phyloP scores from a whole-genome alignment of 2,797 vertebrate species.

The Parotocinclus haroldoi region DNA sequence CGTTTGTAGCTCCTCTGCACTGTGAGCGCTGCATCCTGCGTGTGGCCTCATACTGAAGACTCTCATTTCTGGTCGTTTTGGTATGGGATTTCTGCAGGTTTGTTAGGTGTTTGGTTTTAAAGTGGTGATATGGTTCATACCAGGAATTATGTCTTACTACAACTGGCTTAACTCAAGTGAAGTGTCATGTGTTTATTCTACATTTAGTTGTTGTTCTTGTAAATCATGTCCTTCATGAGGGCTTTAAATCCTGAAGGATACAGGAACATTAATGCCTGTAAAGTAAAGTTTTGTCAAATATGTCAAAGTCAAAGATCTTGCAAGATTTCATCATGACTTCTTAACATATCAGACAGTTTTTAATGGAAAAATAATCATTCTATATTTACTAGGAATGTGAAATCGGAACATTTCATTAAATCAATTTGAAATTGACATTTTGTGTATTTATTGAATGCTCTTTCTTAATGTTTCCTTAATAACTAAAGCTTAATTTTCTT shows the following conservation, averaged over 20 bases:
- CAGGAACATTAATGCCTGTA: conserved; percentile 73
- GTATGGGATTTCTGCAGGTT: conserved; percentile 49
- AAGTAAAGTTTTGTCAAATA: conserved; percentile 74
- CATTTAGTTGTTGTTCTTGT: conserved; percentile 61
- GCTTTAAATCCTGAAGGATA: conserved; percentile 55
- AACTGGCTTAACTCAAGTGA: conserved; percentile 54
- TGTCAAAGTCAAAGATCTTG: conserved; percentile 56
- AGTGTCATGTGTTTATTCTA: conserved; percentile 61
- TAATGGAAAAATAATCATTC: conserved; percentile 71
- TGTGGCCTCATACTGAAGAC: conserved; percentile 48
- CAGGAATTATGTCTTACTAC: conserved; percentile 63
- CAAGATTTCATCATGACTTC: conserved; percentile 63
- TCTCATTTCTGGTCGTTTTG: conserved; percentile 50
- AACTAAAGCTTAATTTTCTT: conserved; percentile 14
- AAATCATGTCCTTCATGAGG: conserved; percentile 70
- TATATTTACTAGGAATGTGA: conserved; percentile 77
- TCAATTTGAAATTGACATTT: conserved; percentile 64
- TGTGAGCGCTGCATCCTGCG: conserved; percentile 2
- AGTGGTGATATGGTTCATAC: conserved; percentile 62
- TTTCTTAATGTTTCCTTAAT: conserved; percentile 28
- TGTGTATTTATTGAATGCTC: conserved; percentile 20
- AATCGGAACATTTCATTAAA: conserved; percentile 79
- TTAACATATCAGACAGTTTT: conserved; percentile 75
- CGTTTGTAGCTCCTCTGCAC: conserved; percentile 13
- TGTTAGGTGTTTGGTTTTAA: conserved; percentile 50